Conservation (phyloP, 2,888 invertebrate genomes). For the Trileptium ribeirensis region DNA sequence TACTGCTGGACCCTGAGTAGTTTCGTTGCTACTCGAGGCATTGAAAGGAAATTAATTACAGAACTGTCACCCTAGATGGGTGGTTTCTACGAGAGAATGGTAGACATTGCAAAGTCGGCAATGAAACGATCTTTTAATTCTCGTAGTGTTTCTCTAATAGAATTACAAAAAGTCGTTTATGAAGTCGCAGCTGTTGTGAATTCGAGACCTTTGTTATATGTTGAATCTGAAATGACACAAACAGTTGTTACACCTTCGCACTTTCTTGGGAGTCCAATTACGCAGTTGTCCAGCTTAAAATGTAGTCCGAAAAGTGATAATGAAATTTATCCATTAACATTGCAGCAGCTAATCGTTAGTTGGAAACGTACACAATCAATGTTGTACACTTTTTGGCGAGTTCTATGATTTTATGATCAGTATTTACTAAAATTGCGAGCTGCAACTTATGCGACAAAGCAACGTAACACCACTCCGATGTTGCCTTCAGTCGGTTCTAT, state of each 20-base stretch:
- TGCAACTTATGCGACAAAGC: not conserved
- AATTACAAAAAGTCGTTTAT: not conserved
- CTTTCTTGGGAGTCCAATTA: not conserved
- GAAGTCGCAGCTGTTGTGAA: not conserved
- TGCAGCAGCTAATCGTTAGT: not conserved
- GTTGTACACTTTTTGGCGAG: not conserved
- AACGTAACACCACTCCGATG: not conserved
- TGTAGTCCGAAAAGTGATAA: not conserved
- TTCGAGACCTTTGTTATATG: not conserved
- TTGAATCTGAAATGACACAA: not conserved
- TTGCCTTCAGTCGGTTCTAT: not conserved
- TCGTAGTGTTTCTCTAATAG: not conserved
- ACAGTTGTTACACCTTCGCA: not conserved
- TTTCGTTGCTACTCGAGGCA: not conserved
- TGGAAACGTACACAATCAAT: not conserved
- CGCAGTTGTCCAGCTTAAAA: not conserved
- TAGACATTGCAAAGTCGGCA: conserved; percentile 14
- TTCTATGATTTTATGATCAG: too few species aligned
- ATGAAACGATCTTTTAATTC: conserved; percentile 1
- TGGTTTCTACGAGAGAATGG: conserved; percentile 23
- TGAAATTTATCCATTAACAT: too few species aligned
- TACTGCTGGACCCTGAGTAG: not conserved
- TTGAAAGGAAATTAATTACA: conserved; percentile 14
- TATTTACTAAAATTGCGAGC: too few species aligned
- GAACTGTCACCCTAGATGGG: conserved; percentile 7